These are phyloP conservation scores for Cremastobaeus sp. DNA, from an alignment of 2,888 invertebrate species.

Conservation along the genomic window DNA sequence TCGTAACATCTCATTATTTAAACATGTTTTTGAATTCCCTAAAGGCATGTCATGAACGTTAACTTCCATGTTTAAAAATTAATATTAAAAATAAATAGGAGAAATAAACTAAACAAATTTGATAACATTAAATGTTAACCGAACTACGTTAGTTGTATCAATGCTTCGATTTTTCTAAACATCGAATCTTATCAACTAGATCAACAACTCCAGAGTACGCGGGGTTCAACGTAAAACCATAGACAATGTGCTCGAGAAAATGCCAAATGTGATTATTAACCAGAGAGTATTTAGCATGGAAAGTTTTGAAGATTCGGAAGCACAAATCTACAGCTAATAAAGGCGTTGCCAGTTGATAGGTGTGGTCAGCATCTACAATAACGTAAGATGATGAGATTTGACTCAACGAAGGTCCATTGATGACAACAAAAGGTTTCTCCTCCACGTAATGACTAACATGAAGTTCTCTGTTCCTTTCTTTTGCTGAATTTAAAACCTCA, in stretches of 20 bases:
- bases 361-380: conserved; percentile 9
- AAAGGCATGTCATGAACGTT: neutral
- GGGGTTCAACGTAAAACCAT: conserved; percentile 11
- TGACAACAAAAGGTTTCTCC: conserved; percentile 39
- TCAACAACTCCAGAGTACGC: conserved; percentile 14
- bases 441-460: conserved; percentile 31
- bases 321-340: neutral
- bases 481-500: conserved; percentile 10
- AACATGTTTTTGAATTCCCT: neutral
- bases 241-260: conserved; percentile 34
- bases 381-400: conserved; percentile 33
- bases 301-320: neutral
- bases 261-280: conserved; percentile 36
- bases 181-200: conserved; percentile 22
- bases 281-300: neutral
- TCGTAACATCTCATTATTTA: conserved; percentile 37
- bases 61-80: conserved; percentile 3
- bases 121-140: neutral
- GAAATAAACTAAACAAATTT: neutral
- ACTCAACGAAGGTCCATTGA: conserved; percentile 35
- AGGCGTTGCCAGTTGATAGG: conserved; percentile 28
- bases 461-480: neutral
- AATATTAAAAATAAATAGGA: neutral
- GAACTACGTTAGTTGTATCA: neutral
- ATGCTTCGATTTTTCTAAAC: neutral